Percentiles rank a stretch among this genome's conserved stretches.
Evolutionary conservation across 2,888 invertebrate genomes (phyloP).

Genomic region (Callyntrura guangdongensis): DNA sequence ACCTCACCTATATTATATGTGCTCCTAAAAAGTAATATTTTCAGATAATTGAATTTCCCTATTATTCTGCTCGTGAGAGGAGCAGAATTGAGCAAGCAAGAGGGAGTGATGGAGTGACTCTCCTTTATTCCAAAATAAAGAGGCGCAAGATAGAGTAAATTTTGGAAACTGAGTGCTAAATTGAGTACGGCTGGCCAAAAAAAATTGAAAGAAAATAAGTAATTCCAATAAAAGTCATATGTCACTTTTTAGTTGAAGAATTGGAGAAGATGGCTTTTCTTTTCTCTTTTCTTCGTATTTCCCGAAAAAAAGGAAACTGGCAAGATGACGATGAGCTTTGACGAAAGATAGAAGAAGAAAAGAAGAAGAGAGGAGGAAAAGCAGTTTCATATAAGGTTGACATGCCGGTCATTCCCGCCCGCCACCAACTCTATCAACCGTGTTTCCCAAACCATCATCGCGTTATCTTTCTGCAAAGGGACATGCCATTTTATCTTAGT

Average conservation of each 20-base stretch:
- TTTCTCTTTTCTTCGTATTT: slow-evolving; percentile 18
- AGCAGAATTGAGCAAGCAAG: no score
- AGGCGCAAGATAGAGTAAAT: neutral
- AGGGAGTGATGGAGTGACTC: slow-evolving; percentile 4
- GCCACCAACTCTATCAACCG: slow-evolving; percentile 69
- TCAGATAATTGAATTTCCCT: slow-evolving; percentile 58
- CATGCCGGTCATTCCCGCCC: slow-evolving; percentile 70
- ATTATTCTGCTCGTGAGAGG: slow-evolving; percentile 10
- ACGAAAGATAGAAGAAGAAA: neutral
- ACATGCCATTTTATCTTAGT: slow-evolving; percentile 77
- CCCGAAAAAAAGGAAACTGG: slow-evolving; percentile 42
- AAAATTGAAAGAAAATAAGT: slow-evolving; percentile 65
- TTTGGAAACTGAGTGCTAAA: slow-evolving; percentile 28
- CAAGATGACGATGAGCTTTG: slow-evolving; percentile 27
- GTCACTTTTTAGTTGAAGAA: slow-evolving; percentile 62
- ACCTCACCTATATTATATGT: neutral
- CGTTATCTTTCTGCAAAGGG: slow-evolving; percentile 67
- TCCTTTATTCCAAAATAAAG: slow-evolving; percentile 22
- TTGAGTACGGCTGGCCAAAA: slow-evolving; percentile 48
- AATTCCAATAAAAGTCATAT: slow-evolving; percentile 71
- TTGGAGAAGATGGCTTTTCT: slow-evolving; percentile 60
- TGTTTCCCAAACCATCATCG: slow-evolving; percentile 72
- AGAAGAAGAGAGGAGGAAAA: slow-evolving; percentile 24
- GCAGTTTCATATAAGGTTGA: slow-evolving; percentile 39
- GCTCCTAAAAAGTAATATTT: slow-evolving; percentile 46